Conservation (phyloP, 2,113 vertebrate species). For the Neodon shergylaensis region DNA sequence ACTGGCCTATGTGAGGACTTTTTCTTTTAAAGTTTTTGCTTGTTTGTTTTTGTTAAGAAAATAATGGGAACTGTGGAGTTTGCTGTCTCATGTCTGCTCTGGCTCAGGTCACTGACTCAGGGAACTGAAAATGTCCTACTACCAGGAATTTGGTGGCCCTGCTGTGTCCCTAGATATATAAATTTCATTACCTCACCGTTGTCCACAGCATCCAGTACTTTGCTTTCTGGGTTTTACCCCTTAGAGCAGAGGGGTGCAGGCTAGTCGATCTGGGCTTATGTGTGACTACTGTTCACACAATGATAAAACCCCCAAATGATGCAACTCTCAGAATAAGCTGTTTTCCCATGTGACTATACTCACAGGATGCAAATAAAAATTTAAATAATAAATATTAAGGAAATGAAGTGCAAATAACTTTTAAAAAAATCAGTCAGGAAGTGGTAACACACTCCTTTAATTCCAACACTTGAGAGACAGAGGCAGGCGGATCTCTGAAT, state of each 20-base stretch:
- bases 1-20: not conserved
- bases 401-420: not conserved
- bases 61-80: not conserved
- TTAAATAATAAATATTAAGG: not conserved
- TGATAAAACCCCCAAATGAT: not conserved
- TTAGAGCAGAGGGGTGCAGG: not conserved
- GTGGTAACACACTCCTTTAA: not conserved
- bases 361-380: not conserved
- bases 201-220: no score
- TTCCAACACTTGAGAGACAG: not conserved
- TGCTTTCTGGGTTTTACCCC: not conserved
- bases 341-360: not conserved
- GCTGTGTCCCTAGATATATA: not conserved
- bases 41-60: not conserved
- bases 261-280: not conserved
- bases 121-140: not conserved
- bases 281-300: not conserved
- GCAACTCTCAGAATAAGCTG: not conserved
- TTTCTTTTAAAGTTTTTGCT: not conserved
- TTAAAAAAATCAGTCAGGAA: not conserved
- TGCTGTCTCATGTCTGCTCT: no score
- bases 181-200: not conserved
- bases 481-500: not conserved
- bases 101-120: no score
- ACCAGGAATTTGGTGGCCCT: not conserved